Evolutionary conservation across 2,797 vertebrate genomes (phyloP), one percentile per base, ranked within the genome.

Genomic region (Neoniphon sammara): DNA sequence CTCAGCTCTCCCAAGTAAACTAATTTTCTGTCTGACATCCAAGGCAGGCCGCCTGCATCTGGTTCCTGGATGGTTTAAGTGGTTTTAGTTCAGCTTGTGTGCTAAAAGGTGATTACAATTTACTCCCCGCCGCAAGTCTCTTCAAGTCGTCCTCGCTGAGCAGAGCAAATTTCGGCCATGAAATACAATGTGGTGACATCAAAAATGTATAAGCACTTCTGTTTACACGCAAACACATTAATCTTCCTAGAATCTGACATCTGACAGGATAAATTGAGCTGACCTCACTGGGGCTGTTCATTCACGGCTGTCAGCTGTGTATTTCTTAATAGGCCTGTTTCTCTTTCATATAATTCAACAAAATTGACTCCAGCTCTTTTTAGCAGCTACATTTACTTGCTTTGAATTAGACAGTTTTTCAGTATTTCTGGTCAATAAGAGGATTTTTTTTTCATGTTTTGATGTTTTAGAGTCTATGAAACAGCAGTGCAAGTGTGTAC

Each of bases 61-160:
- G 90, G 83, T 80, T 77, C 60, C 82, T 74, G 81, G 83, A 82
- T 88, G 87, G 83, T 88, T 90, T 88, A 74, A 85, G 85, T 70
- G 83, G 75, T 84, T 85, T 86, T 79, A 74, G 79, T 78, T 85
- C 80, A 61, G 76, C 83, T 39, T 80, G 78, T 82, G 75, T 90
- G 87, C 81, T 66, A 83, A 88, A 89, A 90, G 87, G 85, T 88
- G 83, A 89, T 86, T 86, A 77, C 80, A 90, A 87, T 92, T 90
- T 85, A 78, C 78, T 76, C 70, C 64, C 74, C 11, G 46, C 80
- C 79, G 52, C 68, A 81, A 84, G 78, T 81, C 53, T 61, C 55
- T 73, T 60, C 62, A 71, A 78, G 55, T 56, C 71, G 77, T 85
- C 77, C 66, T 72, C 77, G 23, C 66, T 69, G 67, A 78, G 69